A percentile compares a stretch with the other conserved stretches of the same genome.
These are phyloP conservation scores for Megaceryle torquata DNA, from an alignment of 2,113 vertebrate species.

Conservation along the genomic window DNA sequence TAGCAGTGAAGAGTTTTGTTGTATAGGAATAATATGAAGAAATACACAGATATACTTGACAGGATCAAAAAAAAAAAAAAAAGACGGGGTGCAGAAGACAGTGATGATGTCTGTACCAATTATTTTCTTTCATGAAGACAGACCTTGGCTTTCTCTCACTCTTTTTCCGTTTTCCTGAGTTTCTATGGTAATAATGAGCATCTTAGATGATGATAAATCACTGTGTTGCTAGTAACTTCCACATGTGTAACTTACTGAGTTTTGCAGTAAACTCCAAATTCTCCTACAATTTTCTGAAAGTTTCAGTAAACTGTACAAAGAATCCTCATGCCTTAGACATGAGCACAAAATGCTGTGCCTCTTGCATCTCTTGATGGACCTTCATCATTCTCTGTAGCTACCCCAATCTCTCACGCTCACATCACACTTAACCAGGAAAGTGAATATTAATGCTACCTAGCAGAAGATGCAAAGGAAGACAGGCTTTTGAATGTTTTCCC, in stretches of 20 bases:
- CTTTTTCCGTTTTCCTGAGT: not conserved
- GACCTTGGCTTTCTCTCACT: not conserved
- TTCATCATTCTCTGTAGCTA: not conserved
- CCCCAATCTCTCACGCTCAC: not conserved
- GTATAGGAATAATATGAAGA: not conserved
- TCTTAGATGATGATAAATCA: not conserved
- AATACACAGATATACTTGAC: not conserved
- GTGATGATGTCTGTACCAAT: not conserved
- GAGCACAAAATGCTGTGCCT: not conserved
- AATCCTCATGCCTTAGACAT: not conserved
- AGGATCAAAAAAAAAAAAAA: not conserved
- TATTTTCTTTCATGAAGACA: not conserved
- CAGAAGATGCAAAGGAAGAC: not conserved
- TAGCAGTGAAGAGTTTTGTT: not conserved
- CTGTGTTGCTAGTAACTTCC: not conserved
- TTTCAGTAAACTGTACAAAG: not conserved
- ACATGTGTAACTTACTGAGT: not conserved
- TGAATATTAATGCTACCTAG: not conserved
- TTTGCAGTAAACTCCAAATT: not conserved
- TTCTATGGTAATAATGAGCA: not conserved
- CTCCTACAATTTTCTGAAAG: not conserved
- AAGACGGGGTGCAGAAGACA: not conserved
- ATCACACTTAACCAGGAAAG: not conserved
- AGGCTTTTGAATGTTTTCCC: not conserved
- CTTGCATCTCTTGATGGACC: not conserved